Percentiles rank a stretch among this genome's conserved stretches.
Evolutionary conservation across 1,140 invertebrate species (phyloP).

Genomic region (Drosophila aff.): DNA sequence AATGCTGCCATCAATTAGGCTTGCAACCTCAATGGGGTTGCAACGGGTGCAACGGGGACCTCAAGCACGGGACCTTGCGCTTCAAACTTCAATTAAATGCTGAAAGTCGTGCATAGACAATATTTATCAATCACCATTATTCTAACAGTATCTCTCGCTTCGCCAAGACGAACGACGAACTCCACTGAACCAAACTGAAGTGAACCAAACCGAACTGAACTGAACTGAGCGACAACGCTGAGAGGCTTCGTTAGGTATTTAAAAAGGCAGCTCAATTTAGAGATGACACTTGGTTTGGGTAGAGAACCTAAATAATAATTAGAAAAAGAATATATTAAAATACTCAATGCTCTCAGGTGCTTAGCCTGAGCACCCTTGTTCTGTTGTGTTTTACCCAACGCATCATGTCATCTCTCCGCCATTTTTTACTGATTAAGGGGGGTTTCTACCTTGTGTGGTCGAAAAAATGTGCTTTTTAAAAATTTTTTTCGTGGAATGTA

Average conservation of each 20-base stretch:
- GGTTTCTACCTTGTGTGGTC: no score
- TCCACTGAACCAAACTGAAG: conserved; percentile 2
- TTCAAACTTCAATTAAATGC: conserved; percentile 78
- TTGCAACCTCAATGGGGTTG: conserved; percentile 40
- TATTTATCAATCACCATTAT: conserved; percentile 84
- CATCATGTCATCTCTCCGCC: no score
- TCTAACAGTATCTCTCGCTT: conserved; percentile 66
- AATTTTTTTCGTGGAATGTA: no score
- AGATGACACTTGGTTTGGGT: conserved; percentile 4
- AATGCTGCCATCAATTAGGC: conserved; percentile 71
- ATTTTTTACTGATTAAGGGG: not conserved
- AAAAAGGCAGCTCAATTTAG: conserved; percentile 38
- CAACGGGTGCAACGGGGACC: conserved; percentile 7
- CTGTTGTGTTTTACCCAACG: no score
- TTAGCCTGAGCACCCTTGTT: no score
- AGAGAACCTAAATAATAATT: not conserved
- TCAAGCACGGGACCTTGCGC: conserved; percentile 56
- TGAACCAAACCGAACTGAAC: not conserved
- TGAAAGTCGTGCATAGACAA: conserved; percentile 76
- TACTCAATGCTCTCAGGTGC: no score
- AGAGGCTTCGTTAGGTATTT: conserved; percentile 37
- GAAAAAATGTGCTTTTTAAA: no score
- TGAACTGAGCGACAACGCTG: conserved; percentile 12
- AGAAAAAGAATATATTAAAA: not conserved
- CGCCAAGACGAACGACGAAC: conserved; percentile 27